Base-by-base conservation (phyloP, 1,140 invertebrate species). In the Thaumatotibia leucotreta region DNA sequence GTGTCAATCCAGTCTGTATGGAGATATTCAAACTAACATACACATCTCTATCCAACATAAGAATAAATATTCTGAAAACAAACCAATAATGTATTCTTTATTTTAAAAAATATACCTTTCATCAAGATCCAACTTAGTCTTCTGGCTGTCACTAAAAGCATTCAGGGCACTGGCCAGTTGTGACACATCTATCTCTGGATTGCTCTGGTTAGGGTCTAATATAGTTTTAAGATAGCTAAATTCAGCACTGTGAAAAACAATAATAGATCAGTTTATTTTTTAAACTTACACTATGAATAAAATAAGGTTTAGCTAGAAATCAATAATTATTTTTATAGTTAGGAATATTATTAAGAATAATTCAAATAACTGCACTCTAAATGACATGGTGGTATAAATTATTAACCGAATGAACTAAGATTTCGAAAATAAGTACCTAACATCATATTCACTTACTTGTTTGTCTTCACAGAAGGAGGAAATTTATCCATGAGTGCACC, bases 401-500 rank as follows among this genome's bases (percentile, higher is more conserved):
- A 45, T 20, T 8, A 45, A 20, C 17, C 5, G 5, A 45, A 45
- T 45, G 5, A 45, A 45, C 17, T 17, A 45, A 39, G 14, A 14
- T n/a, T 39, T 39, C 1, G 14, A 6, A n/a, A 14, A 39, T 39
- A 39, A 17, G 4, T 39, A n/a, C n/a, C n/a, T n/a, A 39, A 14
- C n/a, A 45, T 61, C 32, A 14, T 11, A 22, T 32, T 62, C 29
- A 74, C 82, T 86, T 77, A 90, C 88, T 88, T 88, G 72, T 88
- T 86, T 35, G 83, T 86, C 72, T 88, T 88, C 24, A 88, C 74
- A 63, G 85, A 88, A 67, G 88, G 86, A 64, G 88, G 79, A 68
- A 88, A 88, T 70, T 86, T 86, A 52, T 86, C 85, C 84, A 90
- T 88, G 29, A 90, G 68, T 17, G 75, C 72, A 73, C 88, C 77